Percentiles rank a stretch among this genome's conserved stretches.
These are phyloP conservation scores for Meloe dianella DNA, from an alignment of 2,888 invertebrate species.

Conservation along the genomic window DNA sequence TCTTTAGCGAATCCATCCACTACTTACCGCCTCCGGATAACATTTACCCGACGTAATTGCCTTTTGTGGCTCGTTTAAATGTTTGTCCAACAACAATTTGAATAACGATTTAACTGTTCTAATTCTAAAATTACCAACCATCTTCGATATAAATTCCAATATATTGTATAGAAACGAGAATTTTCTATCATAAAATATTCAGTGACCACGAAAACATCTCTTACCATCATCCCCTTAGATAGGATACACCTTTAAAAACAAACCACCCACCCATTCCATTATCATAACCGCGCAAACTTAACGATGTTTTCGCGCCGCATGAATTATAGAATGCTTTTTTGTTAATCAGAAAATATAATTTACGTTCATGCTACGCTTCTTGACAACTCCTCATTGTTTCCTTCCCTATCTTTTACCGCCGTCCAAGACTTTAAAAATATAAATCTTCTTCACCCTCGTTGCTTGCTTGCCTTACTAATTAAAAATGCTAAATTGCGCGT, in stretches of 20 bases:
- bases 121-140: background rate
- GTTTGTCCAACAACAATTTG: slow-evolving; percentile 7
- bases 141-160: background rate
- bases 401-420: slow-evolving; percentile 41
- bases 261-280: slow-evolving; percentile 23
- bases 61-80: slow-evolving; percentile 14
- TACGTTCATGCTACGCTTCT: slow-evolving; percentile 45
- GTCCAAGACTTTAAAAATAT: slow-evolving; percentile 47
- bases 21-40: slow-evolving; percentile 14
- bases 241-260: background rate
- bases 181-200: slow-evolving; percentile 19
- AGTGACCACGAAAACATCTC: background rate
- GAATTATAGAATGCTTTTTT: slow-evolving; percentile 38
- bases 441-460: slow-evolving; percentile 56
- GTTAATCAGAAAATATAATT: slow-evolving; percentile 52
- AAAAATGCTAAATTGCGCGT: slow-evolving; percentile 60
- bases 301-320: slow-evolving; percentile 33
- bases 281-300: slow-evolving; percentile 33
- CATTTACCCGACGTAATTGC: slow-evolving; percentile 14
- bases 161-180: background rate
- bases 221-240: slow-evolving; percentile 21
- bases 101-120: background rate
- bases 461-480: slow-evolving; percentile 53
- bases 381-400: slow-evolving; percentile 51
- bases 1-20: slow-evolving; percentile 13